A percentile compares a stretch with the other conserved stretches of the same genome.
Evolutionary conservation across 2,113 vertebrate genomes (phyloP).

Genomic region (Meleagris gallopavo): DNA sequence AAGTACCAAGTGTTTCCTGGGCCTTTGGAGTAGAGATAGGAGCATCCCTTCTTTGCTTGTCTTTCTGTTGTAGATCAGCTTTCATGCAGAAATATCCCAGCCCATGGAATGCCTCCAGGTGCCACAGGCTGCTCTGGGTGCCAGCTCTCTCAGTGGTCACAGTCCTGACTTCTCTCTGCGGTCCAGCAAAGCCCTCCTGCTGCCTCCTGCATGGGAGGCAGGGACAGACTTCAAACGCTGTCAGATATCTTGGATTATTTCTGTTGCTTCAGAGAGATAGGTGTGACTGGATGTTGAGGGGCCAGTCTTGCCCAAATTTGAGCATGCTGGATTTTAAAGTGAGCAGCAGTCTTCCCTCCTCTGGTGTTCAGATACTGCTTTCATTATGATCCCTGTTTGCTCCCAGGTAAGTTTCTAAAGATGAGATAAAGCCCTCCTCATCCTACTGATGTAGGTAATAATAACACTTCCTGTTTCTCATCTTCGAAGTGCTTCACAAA

Average conservation of each 20-base stretch:
- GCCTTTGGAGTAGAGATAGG: not conserved
- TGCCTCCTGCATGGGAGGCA: not conserved
- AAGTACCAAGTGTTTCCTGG: not conserved
- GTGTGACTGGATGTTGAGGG: not conserved
- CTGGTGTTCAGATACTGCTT: accelerated
- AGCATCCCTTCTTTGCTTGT: not conserved
- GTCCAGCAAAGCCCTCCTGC: not conserved
- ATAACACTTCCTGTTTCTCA: not conserved
- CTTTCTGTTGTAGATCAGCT: not conserved
- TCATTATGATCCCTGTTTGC: accelerated
- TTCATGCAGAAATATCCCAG: not conserved
- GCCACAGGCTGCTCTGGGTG: not conserved
- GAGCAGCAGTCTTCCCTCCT: accelerated
- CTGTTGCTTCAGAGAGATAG: not conserved
- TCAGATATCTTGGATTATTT: not conserved
- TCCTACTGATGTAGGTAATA: not conserved
- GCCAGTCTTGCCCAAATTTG: not conserved
- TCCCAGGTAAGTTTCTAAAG: not conserved
- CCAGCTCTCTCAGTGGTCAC: not conserved
- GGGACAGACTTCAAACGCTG: not conserved
- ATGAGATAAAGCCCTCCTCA: not conserved
- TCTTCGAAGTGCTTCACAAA: constrained; percentile 36
- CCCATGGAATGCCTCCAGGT: not conserved
- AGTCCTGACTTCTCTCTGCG: not conserved
- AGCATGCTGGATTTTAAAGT: not conserved